Base-by-base conservation (phyloP, 2,113 vertebrate species). In the Malaclemys terrapin region DNA sequence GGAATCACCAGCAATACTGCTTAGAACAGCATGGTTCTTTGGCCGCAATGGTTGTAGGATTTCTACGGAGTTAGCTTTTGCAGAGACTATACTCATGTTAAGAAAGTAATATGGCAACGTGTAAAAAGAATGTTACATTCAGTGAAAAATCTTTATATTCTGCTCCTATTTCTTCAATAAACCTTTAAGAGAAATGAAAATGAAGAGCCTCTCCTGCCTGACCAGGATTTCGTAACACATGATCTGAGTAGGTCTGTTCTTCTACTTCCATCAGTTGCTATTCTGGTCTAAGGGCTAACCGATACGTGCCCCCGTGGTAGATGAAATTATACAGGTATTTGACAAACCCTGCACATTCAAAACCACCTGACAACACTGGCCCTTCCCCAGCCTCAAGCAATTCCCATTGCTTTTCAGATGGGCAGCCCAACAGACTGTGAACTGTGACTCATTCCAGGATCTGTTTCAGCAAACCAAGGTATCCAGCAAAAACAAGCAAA, bases 371-470 rank as follows among this genome's bases (percentile, higher is more conserved):
- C 62, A 89, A 3, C 45, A 10, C 3, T 3, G 2, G 3, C 3
- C 1, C 1, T 11, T 22, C 2, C 25, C 45, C 8, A 57, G 27
- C 54, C 57, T 88, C 80, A n/a, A 4, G 5, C 78, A 72, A 87
- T 54, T 24, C 27, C 76, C 35, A 1, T 0, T 27, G 7, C 49
- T 75, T 91, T 83, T 75, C 2, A 13, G 5, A 45, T 0, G 1
- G 3, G 24, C 49, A 81, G 47, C 8, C n/a, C 1, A 0, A 57
- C 38, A 42, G 22, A 12, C 14, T n/a, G 45, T 72, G 85, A 87
- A 76, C 22, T 79, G 42, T 3, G 49, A 5, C 1, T 84, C 69
- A 9, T 7, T 45, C 49, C 50, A 79, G 52, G 45, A 85, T 35
- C 59, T 69, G 12, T 2, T 78, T 49, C 86, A 49, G 47, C 42